These are phyloP conservation scores for Cnemophilus loriae DNA, from an alignment of 2,113 vertebrate species.

Conservation along the genomic window DNA sequence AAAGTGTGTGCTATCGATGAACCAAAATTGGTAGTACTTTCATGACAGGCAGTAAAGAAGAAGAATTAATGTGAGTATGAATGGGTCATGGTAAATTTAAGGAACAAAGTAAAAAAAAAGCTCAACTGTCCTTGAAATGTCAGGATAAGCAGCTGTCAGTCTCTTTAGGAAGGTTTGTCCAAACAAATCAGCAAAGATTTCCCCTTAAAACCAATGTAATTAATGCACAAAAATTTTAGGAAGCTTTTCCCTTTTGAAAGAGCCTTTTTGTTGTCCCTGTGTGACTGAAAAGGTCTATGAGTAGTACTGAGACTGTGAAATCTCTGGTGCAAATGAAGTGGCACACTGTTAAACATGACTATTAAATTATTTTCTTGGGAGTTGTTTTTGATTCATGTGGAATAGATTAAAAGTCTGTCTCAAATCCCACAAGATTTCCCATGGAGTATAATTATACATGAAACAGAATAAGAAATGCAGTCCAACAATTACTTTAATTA, in stretches of 20 bases:
- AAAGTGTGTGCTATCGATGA: neutral
- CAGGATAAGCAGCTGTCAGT: neutral
- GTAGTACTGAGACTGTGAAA: neutral
- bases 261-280: constrained; percentile 27
- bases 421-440: constrained; percentile 64
- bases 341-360: constrained; percentile 59
- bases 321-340: constrained; percentile 25
- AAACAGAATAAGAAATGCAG: constrained; percentile 69
- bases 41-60: neutral
- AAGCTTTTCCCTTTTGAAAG: neutral
- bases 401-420: constrained; percentile 70
- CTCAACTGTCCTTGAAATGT: neutral
- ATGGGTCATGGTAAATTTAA: neutral
- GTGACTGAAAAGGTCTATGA: neutral
- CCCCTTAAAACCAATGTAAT: constrained; percentile 40
- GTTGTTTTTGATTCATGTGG: constrained; percentile 69
- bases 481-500: constrained; percentile 75
- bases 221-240: constrained; percentile 4
- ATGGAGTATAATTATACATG: constrained; percentile 71
- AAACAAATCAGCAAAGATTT: neutral
- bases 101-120: neutral
- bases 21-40: neutral
- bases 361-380: constrained; percentile 70
- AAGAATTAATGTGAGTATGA: neutral
- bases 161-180: neutral